phyloP scores from a whole-genome alignment of 2,797 vertebrate genomes.

The Xenops minutus region DNA sequence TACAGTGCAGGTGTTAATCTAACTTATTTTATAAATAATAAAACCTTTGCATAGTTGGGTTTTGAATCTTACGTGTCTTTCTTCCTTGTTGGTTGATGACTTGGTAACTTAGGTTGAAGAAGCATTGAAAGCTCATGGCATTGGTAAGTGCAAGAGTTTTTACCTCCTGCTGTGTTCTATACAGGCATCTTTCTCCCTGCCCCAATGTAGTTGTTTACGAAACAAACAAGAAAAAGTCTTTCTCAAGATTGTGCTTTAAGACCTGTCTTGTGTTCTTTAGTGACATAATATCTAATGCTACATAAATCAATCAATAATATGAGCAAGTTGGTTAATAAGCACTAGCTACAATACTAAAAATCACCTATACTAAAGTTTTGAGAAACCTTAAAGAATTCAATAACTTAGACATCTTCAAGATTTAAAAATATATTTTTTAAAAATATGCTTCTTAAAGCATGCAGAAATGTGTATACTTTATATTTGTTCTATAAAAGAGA shows the following conservation, averaged over 20 bases:
- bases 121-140: conserved; percentile 50
- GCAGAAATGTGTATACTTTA: not conserved
- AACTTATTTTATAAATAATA: not conserved
- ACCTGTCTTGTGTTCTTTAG: not conserved
- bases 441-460: not conserved
- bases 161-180: not conserved
- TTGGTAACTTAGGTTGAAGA: conserved; percentile 41
- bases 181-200: not conserved
- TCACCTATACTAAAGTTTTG: not conserved
- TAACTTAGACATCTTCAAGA: not conserved
- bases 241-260: not conserved
- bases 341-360: not conserved
- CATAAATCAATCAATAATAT: not conserved
- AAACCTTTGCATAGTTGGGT: not conserved
- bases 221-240: not conserved
- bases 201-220: not conserved
- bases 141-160: conserved; percentile 23
- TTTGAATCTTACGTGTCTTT: not conserved
- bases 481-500: not conserved
- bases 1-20: not conserved
- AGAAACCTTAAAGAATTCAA: not conserved
- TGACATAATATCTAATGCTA: not conserved
- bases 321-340: not conserved
- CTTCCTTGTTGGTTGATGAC: not conserved
- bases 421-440: not conserved